Conservation (phyloP, 2,797 vertebrate genomes). For the Sarcoramphus papa region DNA sequence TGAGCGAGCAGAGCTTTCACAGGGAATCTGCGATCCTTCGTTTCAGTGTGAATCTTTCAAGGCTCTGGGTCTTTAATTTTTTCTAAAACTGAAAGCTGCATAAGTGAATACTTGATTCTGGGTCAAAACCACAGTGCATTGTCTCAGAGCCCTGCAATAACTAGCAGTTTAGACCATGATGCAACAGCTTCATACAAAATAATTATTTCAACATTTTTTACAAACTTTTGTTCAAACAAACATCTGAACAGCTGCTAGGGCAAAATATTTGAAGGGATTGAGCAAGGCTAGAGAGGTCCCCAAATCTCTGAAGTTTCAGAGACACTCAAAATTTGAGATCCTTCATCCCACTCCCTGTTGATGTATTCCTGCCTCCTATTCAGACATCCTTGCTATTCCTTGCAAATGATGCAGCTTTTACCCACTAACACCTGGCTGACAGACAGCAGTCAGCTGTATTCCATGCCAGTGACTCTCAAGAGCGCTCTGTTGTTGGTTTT, state of each 20-base stretch:
- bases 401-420: neutral
- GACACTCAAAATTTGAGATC: neutral
- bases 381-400: neutral
- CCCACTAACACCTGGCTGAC: neutral
- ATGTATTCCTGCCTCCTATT: neutral
- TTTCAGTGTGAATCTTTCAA: neutral
- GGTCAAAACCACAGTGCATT: constrained; percentile 33
- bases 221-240: neutral
- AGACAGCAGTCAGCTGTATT: neutral
- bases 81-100: neutral
- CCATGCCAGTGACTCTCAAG: neutral
- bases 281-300: neutral
- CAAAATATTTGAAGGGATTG: neutral
- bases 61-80: neutral
- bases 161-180: neutral
- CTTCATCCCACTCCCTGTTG: neutral
- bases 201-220: constrained; percentile 22
- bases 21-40: neutral
- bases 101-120: constrained; percentile 16
- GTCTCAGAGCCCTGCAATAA: neutral
- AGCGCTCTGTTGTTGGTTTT: too few relatives aligned
- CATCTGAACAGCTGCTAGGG: neutral
- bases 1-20: neutral
- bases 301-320: neutral
- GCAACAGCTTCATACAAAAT: neutral